Evolutionary conservation across 2,888 invertebrate species (phyloP), one percentile per base, ranked within the genome.

Genomic region (Drosophila rubida): DNA sequence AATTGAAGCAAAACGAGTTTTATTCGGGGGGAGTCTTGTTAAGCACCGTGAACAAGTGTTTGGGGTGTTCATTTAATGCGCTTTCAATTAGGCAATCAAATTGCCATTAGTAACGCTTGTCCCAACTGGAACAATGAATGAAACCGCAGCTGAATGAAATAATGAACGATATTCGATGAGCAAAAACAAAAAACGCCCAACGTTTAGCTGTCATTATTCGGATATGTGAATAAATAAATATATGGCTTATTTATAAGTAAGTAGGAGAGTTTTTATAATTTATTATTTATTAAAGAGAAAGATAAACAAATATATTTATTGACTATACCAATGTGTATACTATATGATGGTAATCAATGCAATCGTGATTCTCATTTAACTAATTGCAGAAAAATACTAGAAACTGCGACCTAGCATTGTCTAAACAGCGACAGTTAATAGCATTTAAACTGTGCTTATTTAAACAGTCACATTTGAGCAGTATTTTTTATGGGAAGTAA

Each of bases 1-100:
- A 65, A 68, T 71, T 75, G 75, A 54, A 60, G 45, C 61, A 14
- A 60, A 85, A 80, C 84, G 39, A 35, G 66, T 68, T 71, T 32
- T n/a, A 11, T n/a, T 39, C 9, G 30, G 54, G 27, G 27, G 41
- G 23, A 25, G 48, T 16, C 32, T 59, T 44, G 51, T 61, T 51
- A 16, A 57, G 30, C 22, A 45, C 32, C 30, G 53, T 50, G 22
- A 58, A 45, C 42, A 62, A 60, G 55, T 69, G 42, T 59, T 59
- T 58, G 22, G 51, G 45, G 42, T 60, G 55, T 25, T 42, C 30
- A 44, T 13, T 62, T 68, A 64, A 69, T 83, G 64, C 48, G 61
- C 60, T 55, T 71, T 67, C 69, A 80, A 80, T 67, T 65, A 62
- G 71, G 65, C 80, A 68, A 85, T 82, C 65, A 82, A 85, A 73